Evolutionary conservation across 2,113 vertebrate genomes (phyloP).

Genomic region (Semicossyphus pulcher): DNA sequence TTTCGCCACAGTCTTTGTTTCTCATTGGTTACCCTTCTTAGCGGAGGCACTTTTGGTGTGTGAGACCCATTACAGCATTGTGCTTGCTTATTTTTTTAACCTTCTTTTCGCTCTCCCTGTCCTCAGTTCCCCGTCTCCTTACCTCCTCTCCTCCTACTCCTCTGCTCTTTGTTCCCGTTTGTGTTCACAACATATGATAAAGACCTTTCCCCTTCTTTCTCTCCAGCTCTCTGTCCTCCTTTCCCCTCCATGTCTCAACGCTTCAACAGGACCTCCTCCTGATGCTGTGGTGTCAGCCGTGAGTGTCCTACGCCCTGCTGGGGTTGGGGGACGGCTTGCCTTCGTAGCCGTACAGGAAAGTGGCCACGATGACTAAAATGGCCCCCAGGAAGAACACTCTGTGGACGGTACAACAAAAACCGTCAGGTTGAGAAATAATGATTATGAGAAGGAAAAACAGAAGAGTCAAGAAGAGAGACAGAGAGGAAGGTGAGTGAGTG

Average conservation of each 20-base stretch:
- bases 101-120: not conserved
- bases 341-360: constrained; percentile 96
- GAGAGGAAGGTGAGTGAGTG: not conserved
- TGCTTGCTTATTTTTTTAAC: constrained; percentile 9
- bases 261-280: constrained; percentile 30
- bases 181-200: constrained; percentile 20
- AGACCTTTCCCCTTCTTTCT: constrained; percentile 48
- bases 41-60: constrained; percentile 73
- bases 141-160: not conserved
- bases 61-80: constrained; percentile 44
- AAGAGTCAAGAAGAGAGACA: not conserved
- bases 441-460: not conserved
- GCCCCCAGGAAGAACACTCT: constrained; percentile 96
- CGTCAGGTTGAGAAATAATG: not conserved
- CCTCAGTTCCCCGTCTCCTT: not conserved
- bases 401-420: constrained; percentile 43
- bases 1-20: constrained; percentile 20
- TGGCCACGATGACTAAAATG: constrained; percentile 92
- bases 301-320: constrained; percentile 86
- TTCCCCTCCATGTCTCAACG: constrained; percentile 15
- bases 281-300: constrained; percentile 26
- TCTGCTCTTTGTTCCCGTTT: constrained; percentile 1
- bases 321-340: constrained; percentile 89
- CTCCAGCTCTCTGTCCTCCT: constrained; percentile 30
- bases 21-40: constrained; percentile 19